Percentiles rank a stretch among this genome's conserved stretches.
phyloP scores from a whole-genome alignment of 2,797 vertebrate genomes.

The Lepus townsendii region DNA sequence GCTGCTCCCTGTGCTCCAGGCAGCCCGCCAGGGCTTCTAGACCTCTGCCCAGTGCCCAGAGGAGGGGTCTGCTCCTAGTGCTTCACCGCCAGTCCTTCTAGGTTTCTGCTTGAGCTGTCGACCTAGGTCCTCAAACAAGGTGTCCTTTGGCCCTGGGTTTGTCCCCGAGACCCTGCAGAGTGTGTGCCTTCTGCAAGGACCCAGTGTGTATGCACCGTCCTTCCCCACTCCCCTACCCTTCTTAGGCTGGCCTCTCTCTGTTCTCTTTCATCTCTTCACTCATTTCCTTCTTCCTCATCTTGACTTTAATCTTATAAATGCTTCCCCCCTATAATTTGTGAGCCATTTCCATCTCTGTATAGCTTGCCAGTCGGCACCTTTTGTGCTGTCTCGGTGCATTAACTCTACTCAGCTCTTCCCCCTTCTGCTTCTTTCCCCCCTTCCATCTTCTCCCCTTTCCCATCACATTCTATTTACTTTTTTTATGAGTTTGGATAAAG shows the following conservation, averaged over 20 bases:
- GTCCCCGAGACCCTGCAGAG: background rate
- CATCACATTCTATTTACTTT: background rate
- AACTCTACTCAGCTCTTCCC: background rate
- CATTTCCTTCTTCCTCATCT: constrained; percentile 58
- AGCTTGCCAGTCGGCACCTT: constrained; percentile 4
- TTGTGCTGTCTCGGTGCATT: background rate
- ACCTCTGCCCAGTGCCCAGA: constrained; percentile 13
- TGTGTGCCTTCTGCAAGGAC: background rate
- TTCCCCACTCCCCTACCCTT: background rate
- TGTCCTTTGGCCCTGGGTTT: background rate
- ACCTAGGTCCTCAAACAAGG: background rate
- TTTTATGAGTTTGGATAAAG: constrained; percentile 21
- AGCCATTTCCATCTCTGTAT: constrained; percentile 41
- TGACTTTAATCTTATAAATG: constrained; percentile 79
- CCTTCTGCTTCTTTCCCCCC: background rate
- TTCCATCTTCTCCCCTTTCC: background rate
- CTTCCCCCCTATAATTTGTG: constrained; percentile 57
- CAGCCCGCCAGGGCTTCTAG: background rate
- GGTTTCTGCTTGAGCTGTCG: background rate
- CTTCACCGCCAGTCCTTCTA: background rate
- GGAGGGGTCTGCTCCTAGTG: background rate
- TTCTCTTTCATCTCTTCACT: constrained; percentile 72
- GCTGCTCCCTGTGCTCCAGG: background rate
- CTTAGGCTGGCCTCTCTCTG: constrained; percentile 7
- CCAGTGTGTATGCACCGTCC: accelerated